Evolutionary conservation across 1,140 invertebrate species (phyloP).

Genomic region (Melipona quadrifasciata): DNA sequence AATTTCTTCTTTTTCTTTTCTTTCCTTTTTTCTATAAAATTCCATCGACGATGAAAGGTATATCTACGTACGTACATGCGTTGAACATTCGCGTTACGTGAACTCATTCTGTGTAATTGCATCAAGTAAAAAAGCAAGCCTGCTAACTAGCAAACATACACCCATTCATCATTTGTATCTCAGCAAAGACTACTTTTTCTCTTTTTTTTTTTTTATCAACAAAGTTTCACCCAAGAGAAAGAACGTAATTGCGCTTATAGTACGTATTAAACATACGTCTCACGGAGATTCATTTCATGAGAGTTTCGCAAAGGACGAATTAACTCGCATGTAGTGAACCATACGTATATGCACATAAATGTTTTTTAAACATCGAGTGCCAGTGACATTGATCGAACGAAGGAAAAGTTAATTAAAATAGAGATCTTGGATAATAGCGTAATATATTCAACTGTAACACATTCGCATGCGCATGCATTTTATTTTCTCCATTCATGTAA

Average conservation of each 20-base stretch:
- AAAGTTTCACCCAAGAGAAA: neutral
- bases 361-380: neutral
- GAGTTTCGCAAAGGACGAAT: neutral
- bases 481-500: too few relatives aligned
- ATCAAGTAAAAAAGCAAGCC: conserved; percentile 2
- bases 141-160: neutral
- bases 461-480: too few relatives aligned
- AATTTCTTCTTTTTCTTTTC: neutral
- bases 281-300: neutral
- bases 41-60: conserved; percentile 17
- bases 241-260: conserved; percentile 7
- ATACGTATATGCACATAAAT: too few relatives aligned
- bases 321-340: too few relatives aligned
- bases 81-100: neutral
- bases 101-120: conserved; percentile 17
- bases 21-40: neutral
- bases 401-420: too few relatives aligned
- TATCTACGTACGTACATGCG: neutral
- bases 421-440: too few relatives aligned
- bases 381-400: neutral
- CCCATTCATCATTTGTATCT: conserved; percentile 1
- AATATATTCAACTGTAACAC: too few relatives aligned
- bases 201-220: neutral
- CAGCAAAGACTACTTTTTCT: neutral
- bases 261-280: neutral